Evolutionary conservation across 2,113 vertebrate species (phyloP).

Genomic region (Psittacara wagleri): DNA sequence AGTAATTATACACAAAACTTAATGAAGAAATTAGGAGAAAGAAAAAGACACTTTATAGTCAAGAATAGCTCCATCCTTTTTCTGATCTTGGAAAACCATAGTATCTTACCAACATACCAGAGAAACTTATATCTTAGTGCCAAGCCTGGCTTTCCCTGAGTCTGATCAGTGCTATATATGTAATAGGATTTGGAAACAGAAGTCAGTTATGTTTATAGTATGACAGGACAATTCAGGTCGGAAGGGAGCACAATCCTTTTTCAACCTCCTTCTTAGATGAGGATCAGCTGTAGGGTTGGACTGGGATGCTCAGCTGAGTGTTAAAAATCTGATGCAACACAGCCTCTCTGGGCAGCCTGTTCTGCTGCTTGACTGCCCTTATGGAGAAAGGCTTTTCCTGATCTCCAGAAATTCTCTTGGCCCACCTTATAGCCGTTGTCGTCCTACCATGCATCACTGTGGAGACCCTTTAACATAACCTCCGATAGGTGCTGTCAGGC

Average conservation of each 20-base stretch:
- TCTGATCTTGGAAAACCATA: neutral
- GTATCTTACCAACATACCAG: neutral
- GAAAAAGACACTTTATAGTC: neutral
- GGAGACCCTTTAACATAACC: neutral
- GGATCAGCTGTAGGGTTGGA: neutral
- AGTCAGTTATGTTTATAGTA: neutral
- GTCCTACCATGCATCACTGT: neutral
- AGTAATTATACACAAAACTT: neutral
- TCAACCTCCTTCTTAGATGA: neutral
- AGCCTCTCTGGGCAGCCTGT: neutral
- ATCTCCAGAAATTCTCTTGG: neutral
- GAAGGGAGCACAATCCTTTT: neutral
- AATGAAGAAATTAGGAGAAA: neutral
- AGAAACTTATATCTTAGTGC: neutral
- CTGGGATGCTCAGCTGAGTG: neutral
- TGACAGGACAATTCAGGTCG: neutral
- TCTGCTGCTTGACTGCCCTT: neutral
- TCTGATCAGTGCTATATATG: neutral
- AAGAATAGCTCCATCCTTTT: neutral
- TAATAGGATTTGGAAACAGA: neutral
- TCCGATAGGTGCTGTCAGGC: neutral
- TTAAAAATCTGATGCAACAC: neutral
- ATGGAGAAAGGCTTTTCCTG: neutral
- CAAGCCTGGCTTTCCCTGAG: neutral
- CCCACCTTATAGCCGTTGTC: rapidly evolving